Evolutionary conservation across 2,797 vertebrate genomes (phyloP), one percentile per base, ranked within the genome.

Genomic region (Tolypeutes matacus): DNA sequence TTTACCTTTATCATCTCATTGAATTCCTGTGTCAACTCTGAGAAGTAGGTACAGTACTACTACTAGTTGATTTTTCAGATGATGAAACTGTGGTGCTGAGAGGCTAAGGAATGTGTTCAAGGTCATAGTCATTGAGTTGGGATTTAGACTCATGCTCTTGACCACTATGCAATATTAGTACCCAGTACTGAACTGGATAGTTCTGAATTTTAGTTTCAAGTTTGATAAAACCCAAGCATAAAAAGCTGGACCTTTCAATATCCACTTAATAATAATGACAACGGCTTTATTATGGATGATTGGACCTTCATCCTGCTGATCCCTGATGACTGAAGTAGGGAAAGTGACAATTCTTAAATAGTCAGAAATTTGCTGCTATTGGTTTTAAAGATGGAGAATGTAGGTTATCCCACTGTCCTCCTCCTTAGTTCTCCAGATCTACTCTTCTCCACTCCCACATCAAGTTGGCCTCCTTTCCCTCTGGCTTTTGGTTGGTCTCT

Each of bases 161-260:
- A 34, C 56, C 15, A 49, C 53, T 49, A 58, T 65, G n/a, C 34
- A 73, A 60, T 69, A 87, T 20, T 34, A 13, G 49, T 49, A 78
- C 56, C 46, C 36, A 34, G 14, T 34, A 56, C 7, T 39, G 25
- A 92, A 51, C 12, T 36, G 46, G 53, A 65, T 76, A 76, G 73
- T n/a, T 89, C 49, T 86, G 36, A 31, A 86, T 77, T 81, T 93
- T 85, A 75, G 60, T 88, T 87, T 86, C 42, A 70, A 85, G 75
- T 51, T 34, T 77, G 53, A 84, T 77, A 81, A 95, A 89, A 95
- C 70, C n/a, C 69, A 27, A 82, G 31, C 21, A 8, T 46, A 53
- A 89, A 82, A 86, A 39, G 53, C 49, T 25, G 29, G 15, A 29
- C 5, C 21, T 65, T 46, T 77, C 27, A 93, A 7, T 89, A 76